Percentiles rank a stretch among this genome's conserved stretches.
Evolutionary conservation across 2,113 vertebrate species (phyloP).

Genomic region (Sebastes fasciatus): DNA sequence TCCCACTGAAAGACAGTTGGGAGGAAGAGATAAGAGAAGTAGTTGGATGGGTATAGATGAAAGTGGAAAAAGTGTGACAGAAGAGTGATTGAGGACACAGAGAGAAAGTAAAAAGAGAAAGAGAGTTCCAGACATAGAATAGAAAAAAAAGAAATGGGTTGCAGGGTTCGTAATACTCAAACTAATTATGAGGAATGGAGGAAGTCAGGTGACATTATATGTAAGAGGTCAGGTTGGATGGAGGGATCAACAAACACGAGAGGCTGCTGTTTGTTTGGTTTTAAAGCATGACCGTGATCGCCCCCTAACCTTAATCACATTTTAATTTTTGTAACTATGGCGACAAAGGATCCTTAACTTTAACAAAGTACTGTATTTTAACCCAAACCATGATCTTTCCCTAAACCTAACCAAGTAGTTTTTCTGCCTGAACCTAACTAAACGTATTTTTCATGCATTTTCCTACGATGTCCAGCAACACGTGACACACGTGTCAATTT

Average conservation of each 20-base stretch:
- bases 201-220: background rate
- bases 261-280: background rate
- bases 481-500: no score
- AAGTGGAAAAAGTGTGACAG: constrained; percentile 1
- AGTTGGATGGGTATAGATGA: background rate
- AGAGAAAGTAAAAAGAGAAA: background rate
- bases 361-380: background rate
- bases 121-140: background rate
- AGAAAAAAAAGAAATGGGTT: background rate
- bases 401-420: background rate
- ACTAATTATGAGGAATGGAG: background rate
- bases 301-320: background rate
- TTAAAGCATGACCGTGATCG: background rate
- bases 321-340: background rate
- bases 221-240: background rate
- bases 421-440: background rate
- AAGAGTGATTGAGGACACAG: constrained; percentile 3
- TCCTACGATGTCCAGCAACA: no score
- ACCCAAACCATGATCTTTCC: background rate
- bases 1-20: constrained; percentile 52
- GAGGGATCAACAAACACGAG: background rate
- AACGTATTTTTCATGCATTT: no score
- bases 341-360: background rate
- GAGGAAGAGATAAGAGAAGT: constrained; percentile 8
- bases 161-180: background rate